A percentile compares a stretch with the other conserved stretches of the same genome.
Conservation (phyloP, 2,113 vertebrate species). For the Paracyprichromis sp. region DNA sequence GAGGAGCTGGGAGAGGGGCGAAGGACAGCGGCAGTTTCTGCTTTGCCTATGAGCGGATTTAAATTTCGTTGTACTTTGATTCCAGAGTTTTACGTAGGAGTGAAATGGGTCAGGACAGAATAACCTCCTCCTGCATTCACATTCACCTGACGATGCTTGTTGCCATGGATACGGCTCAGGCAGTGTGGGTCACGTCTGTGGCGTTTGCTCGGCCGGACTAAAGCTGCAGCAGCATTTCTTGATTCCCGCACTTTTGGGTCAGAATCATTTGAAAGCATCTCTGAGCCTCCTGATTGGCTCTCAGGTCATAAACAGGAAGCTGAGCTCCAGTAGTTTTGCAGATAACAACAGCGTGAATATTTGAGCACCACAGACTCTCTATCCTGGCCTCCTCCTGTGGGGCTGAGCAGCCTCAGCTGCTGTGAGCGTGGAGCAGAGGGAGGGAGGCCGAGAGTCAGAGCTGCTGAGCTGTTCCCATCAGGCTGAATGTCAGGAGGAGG, state of each 20-base stretch:
- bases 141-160: not conserved
- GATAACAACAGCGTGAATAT: not conserved
- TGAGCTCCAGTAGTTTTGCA: not conserved
- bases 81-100: not conserved
- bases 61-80: not conserved
- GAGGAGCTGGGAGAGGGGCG: not conserved
- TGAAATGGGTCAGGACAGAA: not conserved
- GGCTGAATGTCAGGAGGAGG: not conserved
- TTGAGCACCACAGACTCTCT: not conserved
- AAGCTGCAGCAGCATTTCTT: not conserved
- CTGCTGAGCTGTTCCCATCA: slow-evolving; percentile 19
- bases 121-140: not conserved
- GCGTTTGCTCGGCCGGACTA: not conserved
- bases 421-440: not conserved
- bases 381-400: not conserved
- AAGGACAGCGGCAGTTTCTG: not conserved
- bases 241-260: not conserved
- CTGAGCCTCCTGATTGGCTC: not conserved
- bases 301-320: not conserved
- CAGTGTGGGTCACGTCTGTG: not conserved
- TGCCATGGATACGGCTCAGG: not conserved
- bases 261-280: not conserved
- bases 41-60: not conserved
- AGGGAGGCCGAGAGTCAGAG: not conserved
- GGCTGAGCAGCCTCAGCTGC: not conserved